phyloP scores from a whole-genome alignment of 1,140 invertebrate species.

The Drosophila punjabiensis region DNA sequence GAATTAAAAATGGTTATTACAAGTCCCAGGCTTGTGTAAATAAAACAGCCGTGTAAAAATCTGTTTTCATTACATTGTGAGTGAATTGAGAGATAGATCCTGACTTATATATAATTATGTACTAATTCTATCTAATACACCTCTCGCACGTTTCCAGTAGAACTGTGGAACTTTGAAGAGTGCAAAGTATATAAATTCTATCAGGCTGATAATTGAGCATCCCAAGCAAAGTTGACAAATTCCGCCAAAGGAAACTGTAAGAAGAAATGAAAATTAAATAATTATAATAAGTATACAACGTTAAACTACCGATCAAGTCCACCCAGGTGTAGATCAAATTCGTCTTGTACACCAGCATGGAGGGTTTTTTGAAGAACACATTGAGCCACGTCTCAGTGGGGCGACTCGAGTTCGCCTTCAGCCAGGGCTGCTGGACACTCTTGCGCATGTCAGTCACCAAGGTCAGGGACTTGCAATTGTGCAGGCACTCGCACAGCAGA shows the following conservation, averaged over 20 bases:
- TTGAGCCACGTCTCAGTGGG: constrained; percentile 38
- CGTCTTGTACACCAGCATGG: constrained; percentile 66
- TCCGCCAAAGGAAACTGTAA: constrained; percentile 89
- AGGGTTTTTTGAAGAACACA: constrained; percentile 45
- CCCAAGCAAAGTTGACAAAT: constrained; percentile 91
- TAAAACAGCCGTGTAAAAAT: too few relatives aligned
- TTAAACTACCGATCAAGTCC: constrained; percentile 63
- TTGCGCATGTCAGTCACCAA: constrained; percentile 57
- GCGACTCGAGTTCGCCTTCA: neutral
- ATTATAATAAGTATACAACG: too few relatives aligned
- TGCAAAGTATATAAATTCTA: constrained; percentile 90
- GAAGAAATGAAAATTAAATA: neutral
- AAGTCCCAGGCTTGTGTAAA: neutral
- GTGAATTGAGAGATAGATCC: neutral
- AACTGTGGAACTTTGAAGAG: constrained; percentile 85
- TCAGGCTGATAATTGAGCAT: constrained; percentile 89
- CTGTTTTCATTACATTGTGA: too few relatives aligned
- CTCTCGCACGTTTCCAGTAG: constrained; percentile 26
- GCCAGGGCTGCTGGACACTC: constrained; percentile 14
- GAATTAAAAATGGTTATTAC: neutral
- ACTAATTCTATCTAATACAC: neutral
- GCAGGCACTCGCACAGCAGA: constrained; percentile 68
- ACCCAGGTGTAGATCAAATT: constrained; percentile 76
- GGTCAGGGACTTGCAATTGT: constrained; percentile 72
- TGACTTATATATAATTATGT: neutral